phyloP scores from a whole-genome alignment of 2,113 vertebrate genomes.

The Grus americana region DNA sequence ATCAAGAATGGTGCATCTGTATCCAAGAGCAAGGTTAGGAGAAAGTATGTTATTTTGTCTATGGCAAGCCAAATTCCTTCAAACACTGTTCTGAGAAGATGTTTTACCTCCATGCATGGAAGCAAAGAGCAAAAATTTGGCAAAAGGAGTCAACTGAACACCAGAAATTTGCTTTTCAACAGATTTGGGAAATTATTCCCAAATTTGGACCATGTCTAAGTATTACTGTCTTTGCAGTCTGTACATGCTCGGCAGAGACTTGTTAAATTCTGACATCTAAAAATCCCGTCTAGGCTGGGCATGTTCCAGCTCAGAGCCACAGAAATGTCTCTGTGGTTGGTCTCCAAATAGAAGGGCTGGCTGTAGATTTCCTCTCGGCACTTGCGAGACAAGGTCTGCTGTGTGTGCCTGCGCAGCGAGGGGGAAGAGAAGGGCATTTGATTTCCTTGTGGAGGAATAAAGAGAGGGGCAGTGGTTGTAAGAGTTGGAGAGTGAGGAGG shows the following conservation, averaged over 20 bases:
- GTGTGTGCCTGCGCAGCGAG: neutral
- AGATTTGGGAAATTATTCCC: neutral
- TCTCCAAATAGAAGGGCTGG: neutral
- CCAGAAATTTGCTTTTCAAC: conserved; percentile 33
- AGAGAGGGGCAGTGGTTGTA: neutral
- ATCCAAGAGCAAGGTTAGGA: conserved; percentile 54
- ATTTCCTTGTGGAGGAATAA: neutral
- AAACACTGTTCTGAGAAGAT: neutral
- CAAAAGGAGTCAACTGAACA: neutral
- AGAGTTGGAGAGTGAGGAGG: neutral
- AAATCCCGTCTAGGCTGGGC: neutral
- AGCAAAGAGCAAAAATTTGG: neutral
- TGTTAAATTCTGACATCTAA: conserved; percentile 20
- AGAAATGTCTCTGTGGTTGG: conserved; percentile 5
- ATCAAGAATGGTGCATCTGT: conserved; percentile 24
- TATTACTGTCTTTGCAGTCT: neutral
- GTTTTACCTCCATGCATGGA: neutral
- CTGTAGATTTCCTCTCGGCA: neutral
- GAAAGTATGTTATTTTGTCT: conserved; percentile 62
- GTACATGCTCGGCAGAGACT: neutral
- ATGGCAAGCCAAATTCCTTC: neutral
- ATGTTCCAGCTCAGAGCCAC: neutral
- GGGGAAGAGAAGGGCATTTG: neutral
- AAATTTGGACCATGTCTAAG: neutral
- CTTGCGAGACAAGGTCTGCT: neutral